Conservation (phyloP, 2,113 vertebrate genomes). For the zebrafish (Danio rerio) region GRCz12tu NC_133189.1:33753001-33753500, state of each 20-base stretch:
- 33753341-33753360: conserved; percentile 44
- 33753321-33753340: conserved; percentile 36
- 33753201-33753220: conserved; percentile 51
- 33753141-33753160: conserved; percentile 14
- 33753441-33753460: not conserved
- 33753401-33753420: not conserved
- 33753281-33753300: conserved; percentile 55
- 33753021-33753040: conserved; percentile 8
- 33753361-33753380: conserved; percentile 18
- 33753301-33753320: conserved; percentile 47
- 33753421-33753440: not conserved
- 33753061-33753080: conserved; percentile 29
- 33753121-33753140: conserved; percentile 23
- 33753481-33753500: not conserved
- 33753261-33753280: conserved; percentile 62
- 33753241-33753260: conserved; percentile 58
- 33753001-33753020: conserved; percentile 5
- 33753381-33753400: conserved; percentile 4
- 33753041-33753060: conserved; percentile 39
- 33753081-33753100: conserved; percentile 46
- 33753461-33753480: conserved; percentile 9
- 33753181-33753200: conserved; percentile 10
- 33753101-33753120: conserved; percentile 42
- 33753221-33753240: conserved; percentile 48
- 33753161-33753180: conserved; percentile 37